Conservation (phyloP, 2,888 invertebrate genomes). For the Ennomos quercinarius region DNA sequence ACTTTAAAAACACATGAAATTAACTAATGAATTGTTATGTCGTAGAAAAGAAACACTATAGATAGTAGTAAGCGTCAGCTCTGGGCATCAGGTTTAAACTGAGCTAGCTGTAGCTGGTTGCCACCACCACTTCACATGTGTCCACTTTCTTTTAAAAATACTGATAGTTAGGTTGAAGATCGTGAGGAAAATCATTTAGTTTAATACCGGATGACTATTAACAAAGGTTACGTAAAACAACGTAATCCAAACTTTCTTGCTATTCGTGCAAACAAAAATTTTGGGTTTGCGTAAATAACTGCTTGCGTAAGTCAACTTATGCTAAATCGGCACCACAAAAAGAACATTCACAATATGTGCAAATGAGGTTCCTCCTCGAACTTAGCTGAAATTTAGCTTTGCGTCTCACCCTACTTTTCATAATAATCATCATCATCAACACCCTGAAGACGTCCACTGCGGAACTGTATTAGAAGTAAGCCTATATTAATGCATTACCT, state of each 20-base stretch:
- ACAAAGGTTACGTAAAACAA: constrained; percentile 37
- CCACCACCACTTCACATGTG: constrained; percentile 29
- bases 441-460: no score
- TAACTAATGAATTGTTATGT: not conserved
- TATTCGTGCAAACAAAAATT: constrained; percentile 12
- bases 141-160: constrained; percentile 41
- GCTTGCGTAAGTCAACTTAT: no score
- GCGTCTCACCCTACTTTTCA: no score
- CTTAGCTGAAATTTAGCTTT: no score
- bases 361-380: no score
- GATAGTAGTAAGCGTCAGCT: constrained; percentile 8
- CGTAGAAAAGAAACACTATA: not conserved
- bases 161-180: constrained; percentile 26
- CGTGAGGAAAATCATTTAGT: constrained; percentile 32
- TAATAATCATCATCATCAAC: no score
- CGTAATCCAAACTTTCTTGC: constrained; percentile 25
- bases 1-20: no score
- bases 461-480: no score
- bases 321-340: no score
- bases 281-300: no score
- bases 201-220: constrained; percentile 22
- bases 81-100: constrained; percentile 27
- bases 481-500: no score
- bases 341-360: no score
- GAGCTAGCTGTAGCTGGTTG: constrained; percentile 13